Evolutionary conservation across 2,113 vertebrate species (phyloP).

Genomic region (Ardeotis arabs): DNA sequence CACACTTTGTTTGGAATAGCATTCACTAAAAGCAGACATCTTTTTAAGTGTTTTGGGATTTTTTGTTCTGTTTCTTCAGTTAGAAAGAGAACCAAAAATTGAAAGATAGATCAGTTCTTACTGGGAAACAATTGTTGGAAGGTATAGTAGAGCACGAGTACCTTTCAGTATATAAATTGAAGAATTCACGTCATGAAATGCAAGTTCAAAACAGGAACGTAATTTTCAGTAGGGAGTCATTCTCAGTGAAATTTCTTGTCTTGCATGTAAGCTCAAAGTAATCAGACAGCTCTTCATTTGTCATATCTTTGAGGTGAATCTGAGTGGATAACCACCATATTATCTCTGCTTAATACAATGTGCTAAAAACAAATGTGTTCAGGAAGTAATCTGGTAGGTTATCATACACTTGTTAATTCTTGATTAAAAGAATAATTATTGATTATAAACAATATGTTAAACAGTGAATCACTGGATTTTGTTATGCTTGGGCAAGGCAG

Average conservation of each 20-base stretch:
- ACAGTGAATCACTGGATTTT: background rate
- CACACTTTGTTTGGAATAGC: background rate
- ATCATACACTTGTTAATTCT: background rate
- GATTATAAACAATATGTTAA: background rate
- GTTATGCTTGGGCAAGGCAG: background rate
- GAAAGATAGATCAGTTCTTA: background rate
- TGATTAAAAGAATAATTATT: background rate
- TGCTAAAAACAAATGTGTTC: background rate
- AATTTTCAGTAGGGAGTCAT: background rate
- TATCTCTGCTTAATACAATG: background rate
- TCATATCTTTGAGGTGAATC: background rate
- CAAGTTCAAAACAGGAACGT: background rate
- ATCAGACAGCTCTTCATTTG: background rate
- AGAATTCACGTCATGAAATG: background rate
- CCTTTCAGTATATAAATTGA: background rate
- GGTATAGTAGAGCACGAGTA: background rate
- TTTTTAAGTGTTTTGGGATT: background rate
- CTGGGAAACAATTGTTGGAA: background rate
- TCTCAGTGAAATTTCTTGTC: background rate
- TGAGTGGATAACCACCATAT: background rate
- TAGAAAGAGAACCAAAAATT: background rate
- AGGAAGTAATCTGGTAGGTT: background rate
- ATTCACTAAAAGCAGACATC: background rate
- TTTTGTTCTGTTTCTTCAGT: background rate
- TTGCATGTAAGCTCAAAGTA: background rate